Base-by-base conservation (phyloP, 2,888 invertebrate genomes). In the Sarcophaga subvicina region DNA sequence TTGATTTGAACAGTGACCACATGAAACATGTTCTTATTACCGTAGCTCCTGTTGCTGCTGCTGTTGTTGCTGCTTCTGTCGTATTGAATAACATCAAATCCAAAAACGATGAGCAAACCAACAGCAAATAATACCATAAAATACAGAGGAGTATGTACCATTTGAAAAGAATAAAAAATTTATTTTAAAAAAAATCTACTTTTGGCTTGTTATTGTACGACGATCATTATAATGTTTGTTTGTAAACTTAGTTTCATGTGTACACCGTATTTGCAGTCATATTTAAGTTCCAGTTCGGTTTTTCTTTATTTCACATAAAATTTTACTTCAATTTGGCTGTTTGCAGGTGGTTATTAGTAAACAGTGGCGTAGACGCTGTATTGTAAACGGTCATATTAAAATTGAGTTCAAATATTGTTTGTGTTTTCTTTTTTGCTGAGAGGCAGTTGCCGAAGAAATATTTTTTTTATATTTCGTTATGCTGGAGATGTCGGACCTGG, bases 1-100 rank as follows among this genome's bases (percentile, higher is more conserved):
- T 37, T 76, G 64, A 25, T 59, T 80, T 47, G 25, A 72, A 25
- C 64, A 63, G 47, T 82, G 75, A 80, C 80, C 80, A 62, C 67
- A 80, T 45, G 54, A 37, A n/a, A 60, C 27, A 22, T 8, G 20
- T 69, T 70, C 47, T 37, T 70, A 70, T 64, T 17, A 54, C 17
- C 59, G 4, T 59, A 63, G 49, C 14, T 70, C 54, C 22, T 62
- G 22, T 62, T 70, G 76, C 11, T 25, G 5, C n/a, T 60, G 59
- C 59, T 82, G 25, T 25, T 54, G 17, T 5, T 54, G 54, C 1
- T 49, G 2, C 8, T 37, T 10, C 54, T 54, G 54, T 17, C 14
- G 4, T 12, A 54, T 54, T 54, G 54, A 54, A 54, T 54, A 54
- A 54, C 17, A 54, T 2, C 54, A 54, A 4, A 54, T 54, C 54